These are phyloP conservation scores for Ctenosaura bakeri DNA, from an alignment of 2,797 vertebrate genomes.

Conservation along the genomic window DNA sequence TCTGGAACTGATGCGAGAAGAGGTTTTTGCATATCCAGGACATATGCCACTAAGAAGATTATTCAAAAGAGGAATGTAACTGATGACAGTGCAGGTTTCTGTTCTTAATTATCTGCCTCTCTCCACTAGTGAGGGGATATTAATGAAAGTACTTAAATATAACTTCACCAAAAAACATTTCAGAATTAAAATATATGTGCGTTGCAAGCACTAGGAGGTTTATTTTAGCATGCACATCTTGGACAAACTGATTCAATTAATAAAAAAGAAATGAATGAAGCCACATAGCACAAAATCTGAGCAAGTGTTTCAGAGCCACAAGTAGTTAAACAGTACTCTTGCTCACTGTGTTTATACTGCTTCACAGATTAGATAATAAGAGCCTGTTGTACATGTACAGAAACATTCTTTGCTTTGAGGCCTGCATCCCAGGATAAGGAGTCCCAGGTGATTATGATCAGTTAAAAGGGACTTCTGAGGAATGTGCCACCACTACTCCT, in stretches of 20 bases:
- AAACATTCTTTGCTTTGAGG: no score
- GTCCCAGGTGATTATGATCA: not conserved
- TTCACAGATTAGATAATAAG: no score
- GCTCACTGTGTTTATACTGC: no score
- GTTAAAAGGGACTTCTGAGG: not conserved
- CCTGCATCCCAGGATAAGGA: not conserved
- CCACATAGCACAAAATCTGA: no score
- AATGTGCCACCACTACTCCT: not conserved
- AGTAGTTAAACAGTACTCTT: no score
- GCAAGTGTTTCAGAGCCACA: no score
- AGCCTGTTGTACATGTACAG: no score
- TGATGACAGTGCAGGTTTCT: conserved; percentile 50
- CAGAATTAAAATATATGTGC: not conserved
- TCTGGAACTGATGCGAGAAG: conserved; percentile 67
- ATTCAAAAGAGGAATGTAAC: conserved; percentile 56
- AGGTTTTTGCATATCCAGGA: conserved; percentile 60
- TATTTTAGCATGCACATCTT: no score
- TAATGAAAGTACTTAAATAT: not conserved
- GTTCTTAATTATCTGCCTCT: conserved; percentile 49
- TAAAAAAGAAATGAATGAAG: no score
- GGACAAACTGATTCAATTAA: no score
- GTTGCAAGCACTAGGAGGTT: not conserved
- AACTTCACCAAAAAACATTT: not conserved
- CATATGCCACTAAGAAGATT: conserved; percentile 68
- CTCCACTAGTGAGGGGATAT: not conserved